Evolutionary conservation across 2,888 invertebrate genomes (phyloP).

Genomic region (Philaethria dido): DNA sequence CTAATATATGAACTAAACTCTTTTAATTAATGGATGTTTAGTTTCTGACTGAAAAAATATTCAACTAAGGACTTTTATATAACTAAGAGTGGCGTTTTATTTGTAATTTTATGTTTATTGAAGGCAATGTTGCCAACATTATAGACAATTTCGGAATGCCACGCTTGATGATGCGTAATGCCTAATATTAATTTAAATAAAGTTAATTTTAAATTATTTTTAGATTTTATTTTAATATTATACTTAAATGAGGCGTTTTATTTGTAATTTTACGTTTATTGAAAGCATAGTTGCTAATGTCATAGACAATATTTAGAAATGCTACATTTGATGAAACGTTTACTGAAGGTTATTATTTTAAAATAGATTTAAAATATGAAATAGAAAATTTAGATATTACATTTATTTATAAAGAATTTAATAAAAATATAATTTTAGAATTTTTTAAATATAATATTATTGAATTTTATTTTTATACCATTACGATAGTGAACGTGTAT

Average conservation of each 20-base stretch:
- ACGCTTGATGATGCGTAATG: constrained; percentile 3
- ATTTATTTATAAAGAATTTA: no score
- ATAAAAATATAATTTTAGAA: no score
- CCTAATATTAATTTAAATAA: no score
- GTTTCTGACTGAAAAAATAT: not conserved
- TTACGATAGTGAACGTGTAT: not conserved
- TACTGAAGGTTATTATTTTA: not conserved
- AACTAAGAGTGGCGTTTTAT: not conserved
- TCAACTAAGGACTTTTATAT: not conserved
- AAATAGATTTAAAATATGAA: no score
- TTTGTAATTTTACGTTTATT: constrained; percentile 11
- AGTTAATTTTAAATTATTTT: no score
- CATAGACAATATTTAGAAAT: not conserved
- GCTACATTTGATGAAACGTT: constrained; percentile 4
- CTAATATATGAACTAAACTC: not conserved
- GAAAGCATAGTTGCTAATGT: not conserved
- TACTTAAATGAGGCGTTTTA: not conserved
- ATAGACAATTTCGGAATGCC: not conserved
- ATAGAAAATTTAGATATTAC: no score
- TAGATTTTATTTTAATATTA: no score
- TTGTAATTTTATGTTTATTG: constrained; percentile 11
- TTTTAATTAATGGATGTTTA: not conserved
- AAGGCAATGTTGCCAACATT: not conserved
- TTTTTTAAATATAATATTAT: not conserved
- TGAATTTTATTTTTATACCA: not conserved